phyloP scores from a whole-genome alignment of 92 coral and sea anemone species.

The Siderastrea siderea region DNA sequence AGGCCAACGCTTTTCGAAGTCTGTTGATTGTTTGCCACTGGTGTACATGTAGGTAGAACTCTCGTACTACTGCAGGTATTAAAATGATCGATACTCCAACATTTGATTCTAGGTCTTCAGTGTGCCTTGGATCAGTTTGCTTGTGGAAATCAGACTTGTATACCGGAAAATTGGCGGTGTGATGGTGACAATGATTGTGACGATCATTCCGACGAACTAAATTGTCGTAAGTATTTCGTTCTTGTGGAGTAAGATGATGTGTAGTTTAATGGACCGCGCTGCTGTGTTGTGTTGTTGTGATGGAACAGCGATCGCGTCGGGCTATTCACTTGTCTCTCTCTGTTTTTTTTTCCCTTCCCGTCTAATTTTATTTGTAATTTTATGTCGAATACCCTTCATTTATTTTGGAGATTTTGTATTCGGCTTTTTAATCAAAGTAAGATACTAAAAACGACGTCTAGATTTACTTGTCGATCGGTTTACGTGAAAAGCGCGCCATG shows the following conservation, averaged over 20 bases:
- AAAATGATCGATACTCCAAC: background rate
- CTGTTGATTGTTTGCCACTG: background rate
- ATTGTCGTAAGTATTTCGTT: constrained; percentile 83
- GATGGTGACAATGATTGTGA: constrained; percentile 89
- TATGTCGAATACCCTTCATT: background rate
- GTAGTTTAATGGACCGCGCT: background rate
- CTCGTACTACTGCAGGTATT: background rate
- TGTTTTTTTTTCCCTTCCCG: background rate
- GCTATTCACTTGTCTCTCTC: background rate
- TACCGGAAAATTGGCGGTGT: constrained; percentile 83
- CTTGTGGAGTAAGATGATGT: background rate
- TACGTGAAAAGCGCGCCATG: constrained; percentile 5
- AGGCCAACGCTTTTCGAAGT: background rate
- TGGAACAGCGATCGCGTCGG: constrained; percentile 1
- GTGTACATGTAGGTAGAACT: background rate
- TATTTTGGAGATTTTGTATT: background rate
- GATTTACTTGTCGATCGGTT: constrained; percentile 2
- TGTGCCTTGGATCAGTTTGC: constrained; percentile 65
- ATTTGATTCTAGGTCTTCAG: constrained; percentile 56
- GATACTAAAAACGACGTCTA: background rate
- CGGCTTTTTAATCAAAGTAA: background rate
- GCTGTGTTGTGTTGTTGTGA: constrained; percentile 8
- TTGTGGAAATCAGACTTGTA: constrained; percentile 73
- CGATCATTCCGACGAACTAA: constrained; percentile 84
- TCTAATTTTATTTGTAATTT: background rate